Percentiles rank a stretch among this genome's conserved stretches.
phyloP scores from a whole-genome alignment of 2,888 invertebrate genomes.

The Hetaerina titia region DNA sequence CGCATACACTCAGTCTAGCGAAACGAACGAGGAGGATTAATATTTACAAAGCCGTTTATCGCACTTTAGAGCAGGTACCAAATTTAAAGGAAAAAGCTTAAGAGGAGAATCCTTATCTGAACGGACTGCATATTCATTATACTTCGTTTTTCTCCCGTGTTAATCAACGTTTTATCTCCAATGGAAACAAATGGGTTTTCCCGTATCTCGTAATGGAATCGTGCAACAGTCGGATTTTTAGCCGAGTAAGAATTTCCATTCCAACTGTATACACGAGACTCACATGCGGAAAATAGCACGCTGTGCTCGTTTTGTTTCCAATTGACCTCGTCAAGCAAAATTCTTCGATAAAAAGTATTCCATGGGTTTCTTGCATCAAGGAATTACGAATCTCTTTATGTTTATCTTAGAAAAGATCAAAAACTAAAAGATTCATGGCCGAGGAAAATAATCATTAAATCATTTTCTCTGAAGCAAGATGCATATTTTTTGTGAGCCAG shows the following conservation, averaged over 20 bases:
- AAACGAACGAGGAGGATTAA: background rate
- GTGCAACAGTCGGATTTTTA: slow-evolving; percentile 47
- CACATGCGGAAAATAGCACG: background rate
- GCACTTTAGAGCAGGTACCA: background rate
- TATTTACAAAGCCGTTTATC: background rate
- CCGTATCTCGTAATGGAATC: slow-evolving; percentile 27
- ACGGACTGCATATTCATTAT: slow-evolving; percentile 52
- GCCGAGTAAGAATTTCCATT: slow-evolving; percentile 25
- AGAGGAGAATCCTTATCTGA: slow-evolving; percentile 30
- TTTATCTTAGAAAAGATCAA: too few relatives aligned
- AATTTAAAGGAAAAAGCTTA: background rate
- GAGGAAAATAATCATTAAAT: too few relatives aligned
- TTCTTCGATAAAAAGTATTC: background rate
- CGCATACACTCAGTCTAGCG: background rate
- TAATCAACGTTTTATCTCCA: slow-evolving; percentile 41
- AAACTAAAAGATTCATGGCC: too few relatives aligned
- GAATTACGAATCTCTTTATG: background rate
- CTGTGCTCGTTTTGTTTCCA: background rate
- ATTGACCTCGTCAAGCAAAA: slow-evolving; percentile 12
- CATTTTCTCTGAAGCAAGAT: too few relatives aligned
- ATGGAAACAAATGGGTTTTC: slow-evolving; percentile 29
- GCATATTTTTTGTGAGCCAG: too few relatives aligned
- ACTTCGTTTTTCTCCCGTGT: slow-evolving; percentile 7
- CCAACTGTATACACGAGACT: background rate
- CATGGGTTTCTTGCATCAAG: background rate